Percentiles rank a stretch among this genome's conserved stretches.
Evolutionary conservation across 2,797 vertebrate species (phyloP).

Genomic region (Furcifer pardalis): DNA sequence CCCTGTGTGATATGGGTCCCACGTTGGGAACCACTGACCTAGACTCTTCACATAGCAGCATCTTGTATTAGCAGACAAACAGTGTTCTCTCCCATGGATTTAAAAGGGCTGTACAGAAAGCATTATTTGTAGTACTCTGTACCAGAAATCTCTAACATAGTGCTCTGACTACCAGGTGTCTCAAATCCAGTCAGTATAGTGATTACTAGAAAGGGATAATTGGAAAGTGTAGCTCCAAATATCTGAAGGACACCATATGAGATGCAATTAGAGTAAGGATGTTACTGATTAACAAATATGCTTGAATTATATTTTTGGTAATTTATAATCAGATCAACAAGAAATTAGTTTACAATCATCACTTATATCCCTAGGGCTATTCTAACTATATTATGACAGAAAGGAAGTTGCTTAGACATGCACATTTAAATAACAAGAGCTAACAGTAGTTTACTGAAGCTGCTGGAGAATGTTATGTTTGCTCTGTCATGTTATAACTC

Average conservation of each 20-base stretch:
- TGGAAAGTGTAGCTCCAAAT: neutral
- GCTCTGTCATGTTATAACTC: neutral
- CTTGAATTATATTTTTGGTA: neutral
- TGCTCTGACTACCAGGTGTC: neutral
- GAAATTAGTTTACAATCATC: neutral
- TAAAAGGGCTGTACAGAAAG: neutral
- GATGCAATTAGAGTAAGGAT: neutral
- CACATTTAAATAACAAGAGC: neutral
- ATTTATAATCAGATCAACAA: neutral
- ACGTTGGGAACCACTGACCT: too few species aligned
- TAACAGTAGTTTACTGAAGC: neutral
- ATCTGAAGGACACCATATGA: neutral
- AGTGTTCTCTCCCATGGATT: neutral
- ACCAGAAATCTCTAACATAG: neutral
- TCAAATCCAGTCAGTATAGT: neutral
- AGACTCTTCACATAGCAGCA: too few species aligned
- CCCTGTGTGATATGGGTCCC: too few species aligned
- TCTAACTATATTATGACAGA: neutral
- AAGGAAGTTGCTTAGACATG: neutral
- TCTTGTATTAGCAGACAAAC: neutral
- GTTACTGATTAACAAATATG: too few species aligned
- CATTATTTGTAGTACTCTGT: neutral
- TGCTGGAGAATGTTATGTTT: neutral
- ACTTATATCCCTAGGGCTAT: too few species aligned
- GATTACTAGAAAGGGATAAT: neutral